Evolutionary conservation across 2,113 vertebrate species (phyloP), one percentile per base, ranked within the genome.

Genomic region (Clarias macrocephalus): DNA sequence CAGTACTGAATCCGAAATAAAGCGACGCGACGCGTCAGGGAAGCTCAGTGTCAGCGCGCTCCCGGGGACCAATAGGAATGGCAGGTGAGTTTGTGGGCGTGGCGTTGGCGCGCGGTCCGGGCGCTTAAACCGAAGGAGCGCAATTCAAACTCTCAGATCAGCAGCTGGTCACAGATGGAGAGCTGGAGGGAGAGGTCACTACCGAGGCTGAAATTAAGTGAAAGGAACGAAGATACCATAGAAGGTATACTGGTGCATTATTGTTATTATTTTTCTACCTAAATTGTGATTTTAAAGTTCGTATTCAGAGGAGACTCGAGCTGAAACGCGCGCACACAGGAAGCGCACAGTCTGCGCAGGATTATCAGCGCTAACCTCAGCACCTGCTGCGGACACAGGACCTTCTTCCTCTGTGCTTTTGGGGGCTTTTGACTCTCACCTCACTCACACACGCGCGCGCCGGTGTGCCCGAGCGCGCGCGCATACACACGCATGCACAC

Each of bases 101-200:
- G 89, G 89, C 76, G 90, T 91, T 19, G 80, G 88, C 68, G 88
- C 89, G 85, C 85, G 91, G 93, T 92, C 95, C 91, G 94, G 91
- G 94, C 95, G 96, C 96, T 96, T 95, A 96, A 95, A 95, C 94
- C 30, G 92, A 95, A 95, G 93, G 96, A 97, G 96, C 96, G 95
- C 93, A 94, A 96, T 96, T 97, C 96, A 96, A 97, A 97, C 93
- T 94, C 92, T 92, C 85, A 85, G 83, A 85, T 73, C 83, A 85
- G 80, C 48, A 82, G 82, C 80, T 63, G 87, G 28, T 54, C 85
- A 70, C 25, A 60, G 62, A 80, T 25, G 68, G 66, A 18, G 8
- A 62, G 30, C 28, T 30, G 76, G 63, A 70, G 60, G 70, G 30
- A 73, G 25, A 52, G 73, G 37, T 28, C 79, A 65, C 16, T 79